Evolutionary conservation across 1,140 invertebrate species (phyloP).

Genomic region (Calycopis cecrops): DNA sequence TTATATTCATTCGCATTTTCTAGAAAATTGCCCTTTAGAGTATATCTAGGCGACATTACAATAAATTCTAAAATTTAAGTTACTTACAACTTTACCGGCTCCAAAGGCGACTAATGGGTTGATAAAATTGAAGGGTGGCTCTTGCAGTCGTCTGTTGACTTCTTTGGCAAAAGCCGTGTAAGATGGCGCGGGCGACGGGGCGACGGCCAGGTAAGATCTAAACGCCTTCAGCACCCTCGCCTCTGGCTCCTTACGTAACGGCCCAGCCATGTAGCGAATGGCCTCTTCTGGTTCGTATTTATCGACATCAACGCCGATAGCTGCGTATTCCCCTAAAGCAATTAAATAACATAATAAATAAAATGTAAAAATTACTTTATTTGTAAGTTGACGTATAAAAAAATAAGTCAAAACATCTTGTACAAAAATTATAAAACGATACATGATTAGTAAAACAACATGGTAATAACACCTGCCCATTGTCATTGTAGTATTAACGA

Average conservation of each 20-base stretch:
- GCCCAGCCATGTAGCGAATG: constrained; percentile 83
- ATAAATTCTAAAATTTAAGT: not conserved
- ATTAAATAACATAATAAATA: too few relatives aligned
- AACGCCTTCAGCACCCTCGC: constrained; percentile 77
- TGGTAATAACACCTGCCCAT: too few relatives aligned
- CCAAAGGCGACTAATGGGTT: constrained; percentile 84
- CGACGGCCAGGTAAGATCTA: constrained; percentile 84
- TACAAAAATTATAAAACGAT: too few relatives aligned
- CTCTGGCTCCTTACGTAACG: constrained; percentile 78
- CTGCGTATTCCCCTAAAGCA: constrained; percentile 87
- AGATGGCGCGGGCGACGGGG: constrained; percentile 80
- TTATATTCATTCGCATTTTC: too few relatives aligned
- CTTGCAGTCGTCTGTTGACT: constrained; percentile 87
- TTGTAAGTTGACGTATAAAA: too few relatives aligned
- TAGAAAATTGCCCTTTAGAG: too few relatives aligned
- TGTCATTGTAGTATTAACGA: too few relatives aligned
- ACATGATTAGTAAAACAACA: too few relatives aligned
- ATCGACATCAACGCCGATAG: constrained; percentile 92
- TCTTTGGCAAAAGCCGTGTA: constrained; percentile 85
- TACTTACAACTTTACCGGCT: constrained; percentile 82
- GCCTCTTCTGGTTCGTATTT: constrained; percentile 87
- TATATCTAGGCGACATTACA: too few relatives aligned
- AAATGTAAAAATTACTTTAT: too few relatives aligned
- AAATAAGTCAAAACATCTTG: too few relatives aligned
- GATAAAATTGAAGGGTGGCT: constrained; percentile 89